Evolutionary conservation across 2,797 vertebrate species (phyloP).

Genomic region (Odontamblyopus rebecca): DNA sequence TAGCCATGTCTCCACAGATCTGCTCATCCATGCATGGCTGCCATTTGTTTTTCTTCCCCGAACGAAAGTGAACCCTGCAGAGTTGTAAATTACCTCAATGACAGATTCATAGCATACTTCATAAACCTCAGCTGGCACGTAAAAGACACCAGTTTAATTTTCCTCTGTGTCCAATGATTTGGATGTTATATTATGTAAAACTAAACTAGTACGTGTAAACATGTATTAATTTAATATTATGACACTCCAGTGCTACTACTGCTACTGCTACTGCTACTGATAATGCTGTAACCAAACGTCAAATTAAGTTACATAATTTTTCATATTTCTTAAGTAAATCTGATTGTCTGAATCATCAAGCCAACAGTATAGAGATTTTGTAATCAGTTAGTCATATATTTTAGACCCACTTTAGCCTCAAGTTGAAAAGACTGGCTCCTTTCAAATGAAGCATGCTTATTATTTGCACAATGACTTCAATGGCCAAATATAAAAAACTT

Average conservation of each 20-base stretch:
- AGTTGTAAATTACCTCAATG: slow-evolving; percentile 57
- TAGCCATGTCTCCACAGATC: slow-evolving; percentile 25
- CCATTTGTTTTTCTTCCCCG: slow-evolving; percentile 54
- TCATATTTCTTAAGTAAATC: too few species aligned
- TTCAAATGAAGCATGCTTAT: background rate
- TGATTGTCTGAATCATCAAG: too few species aligned
- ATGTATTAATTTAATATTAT: too few species aligned
- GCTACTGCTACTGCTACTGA: too few species aligned
- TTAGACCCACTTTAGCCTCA: too few species aligned
- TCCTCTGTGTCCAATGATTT: slow-evolving; percentile 6
- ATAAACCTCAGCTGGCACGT: slow-evolving; percentile 57
- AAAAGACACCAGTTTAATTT: slow-evolving; percentile 56
- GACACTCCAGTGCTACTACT: background rate
- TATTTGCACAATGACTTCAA: background rate
- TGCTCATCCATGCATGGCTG: slow-evolving; percentile 43
- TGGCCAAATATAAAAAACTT: background rate
- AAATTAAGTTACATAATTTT: too few species aligned
- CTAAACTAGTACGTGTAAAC: background rate
- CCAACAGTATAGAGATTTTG: too few species aligned
- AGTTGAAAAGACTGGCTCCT: background rate
- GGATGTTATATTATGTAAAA: background rate
- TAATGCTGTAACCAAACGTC: too few species aligned
- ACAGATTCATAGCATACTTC: slow-evolving; percentile 56
- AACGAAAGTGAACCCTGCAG: slow-evolving; percentile 49
- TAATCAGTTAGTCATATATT: too few species aligned